Evolutionary conservation across 2,113 vertebrate species (phyloP).

Genomic region (Gymnogyps californianus): DNA sequence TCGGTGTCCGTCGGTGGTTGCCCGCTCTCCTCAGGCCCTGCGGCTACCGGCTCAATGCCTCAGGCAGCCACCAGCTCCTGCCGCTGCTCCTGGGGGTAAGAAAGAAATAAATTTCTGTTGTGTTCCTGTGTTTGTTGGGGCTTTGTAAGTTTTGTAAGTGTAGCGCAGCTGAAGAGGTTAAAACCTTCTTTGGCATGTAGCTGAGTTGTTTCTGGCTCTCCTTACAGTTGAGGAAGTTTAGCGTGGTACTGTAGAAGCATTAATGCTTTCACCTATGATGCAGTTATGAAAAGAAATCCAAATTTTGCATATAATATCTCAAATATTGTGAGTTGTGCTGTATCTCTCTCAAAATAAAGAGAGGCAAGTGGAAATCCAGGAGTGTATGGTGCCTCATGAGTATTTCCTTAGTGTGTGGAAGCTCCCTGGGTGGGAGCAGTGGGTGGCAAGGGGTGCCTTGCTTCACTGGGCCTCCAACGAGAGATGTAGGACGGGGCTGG

Average conservation of each 20-base stretch:
- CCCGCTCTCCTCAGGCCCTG: rapidly evolving
- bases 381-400: rapidly evolving
- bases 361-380: neutral
- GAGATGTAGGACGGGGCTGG: rapidly evolving
- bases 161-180: rapidly evolving
- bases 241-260: rapidly evolving
- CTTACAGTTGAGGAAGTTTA: rapidly evolving
- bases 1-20: rapidly evolving
- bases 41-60: rapidly evolving
- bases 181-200: rapidly evolving
- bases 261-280: rapidly evolving
- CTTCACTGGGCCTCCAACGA: rapidly evolving
- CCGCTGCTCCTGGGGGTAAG: neutral
- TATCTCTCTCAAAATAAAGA: neutral
- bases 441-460: rapidly evolving
- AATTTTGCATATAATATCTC: rapidly evolving
- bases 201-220: rapidly evolving
- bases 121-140: rapidly evolving
- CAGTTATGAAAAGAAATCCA: neutral
- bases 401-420: rapidly evolving
- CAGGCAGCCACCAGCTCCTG: rapidly evolving
- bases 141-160: rapidly evolving
- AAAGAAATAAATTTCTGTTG: rapidly evolving
- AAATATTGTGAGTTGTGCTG: neutral
- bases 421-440: neutral